These are phyloP conservation scores for Acrocephalus scirpaceus DNA, from an alignment of 2,797 vertebrate species.

Conservation along the genomic window DNA sequence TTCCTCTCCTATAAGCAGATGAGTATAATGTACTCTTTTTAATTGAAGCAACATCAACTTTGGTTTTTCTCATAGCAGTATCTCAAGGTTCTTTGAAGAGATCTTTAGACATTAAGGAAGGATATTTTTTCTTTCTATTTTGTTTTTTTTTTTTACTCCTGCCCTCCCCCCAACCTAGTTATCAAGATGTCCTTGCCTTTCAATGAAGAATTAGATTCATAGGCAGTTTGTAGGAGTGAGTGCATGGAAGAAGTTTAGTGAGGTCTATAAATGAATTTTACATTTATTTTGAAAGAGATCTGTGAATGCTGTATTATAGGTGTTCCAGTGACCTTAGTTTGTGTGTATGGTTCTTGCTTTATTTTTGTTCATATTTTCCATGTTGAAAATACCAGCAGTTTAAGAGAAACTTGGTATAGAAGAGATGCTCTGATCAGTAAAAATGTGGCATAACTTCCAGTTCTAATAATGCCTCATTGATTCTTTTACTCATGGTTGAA, in stretches of 20 bases:
- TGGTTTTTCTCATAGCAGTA: constrained; percentile 1
- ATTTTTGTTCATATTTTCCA: background rate
- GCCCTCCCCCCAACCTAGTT: background rate
- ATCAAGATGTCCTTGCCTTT: background rate
- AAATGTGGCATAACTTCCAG: background rate
- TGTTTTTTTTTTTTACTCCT: background rate
- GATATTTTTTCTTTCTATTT: background rate
- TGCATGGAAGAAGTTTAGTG: background rate
- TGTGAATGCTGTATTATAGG: background rate
- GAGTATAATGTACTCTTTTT: constrained; percentile 67
- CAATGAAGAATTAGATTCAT: background rate
- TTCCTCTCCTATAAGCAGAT: constrained; percentile 66
- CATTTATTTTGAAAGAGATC: background rate
- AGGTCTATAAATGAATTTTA: background rate
- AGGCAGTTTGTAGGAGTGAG: background rate
- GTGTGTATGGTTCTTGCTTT: background rate
- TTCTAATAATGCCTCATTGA: background rate
- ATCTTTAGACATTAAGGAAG: background rate
- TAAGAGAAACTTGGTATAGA: background rate
- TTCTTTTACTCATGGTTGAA: background rate
- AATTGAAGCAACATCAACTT: constrained; percentile 35
- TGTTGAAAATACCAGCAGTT: background rate
- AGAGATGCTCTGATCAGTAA: background rate
- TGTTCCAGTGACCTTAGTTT: background rate
- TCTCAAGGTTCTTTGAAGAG: background rate